A percentile compares a stretch with the other conserved stretches of the same genome.
phyloP scores from a whole-genome alignment of 2,888 invertebrate species.

The Doris montereyensis region DNA sequence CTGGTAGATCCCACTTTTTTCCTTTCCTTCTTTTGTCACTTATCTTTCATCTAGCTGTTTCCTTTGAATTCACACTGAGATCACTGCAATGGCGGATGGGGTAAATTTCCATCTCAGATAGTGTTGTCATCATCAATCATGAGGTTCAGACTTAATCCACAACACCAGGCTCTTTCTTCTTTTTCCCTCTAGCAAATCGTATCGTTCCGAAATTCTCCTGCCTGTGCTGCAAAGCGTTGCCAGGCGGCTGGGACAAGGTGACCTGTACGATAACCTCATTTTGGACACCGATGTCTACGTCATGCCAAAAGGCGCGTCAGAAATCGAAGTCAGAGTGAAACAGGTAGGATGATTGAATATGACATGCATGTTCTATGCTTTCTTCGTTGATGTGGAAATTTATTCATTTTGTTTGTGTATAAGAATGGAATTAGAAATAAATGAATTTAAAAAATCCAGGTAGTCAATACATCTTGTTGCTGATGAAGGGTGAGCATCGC shows the following conservation, averaged over 20 bases:
- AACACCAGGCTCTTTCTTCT: too few relatives aligned
- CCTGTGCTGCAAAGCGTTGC: slow-evolving; percentile 70
- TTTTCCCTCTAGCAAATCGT: slow-evolving; percentile 68
- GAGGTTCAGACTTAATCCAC: too few relatives aligned
- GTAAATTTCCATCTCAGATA: too few relatives aligned
- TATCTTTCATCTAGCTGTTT: too few relatives aligned
- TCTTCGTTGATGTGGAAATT: background rate
- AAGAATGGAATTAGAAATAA: background rate
- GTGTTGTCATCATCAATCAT: too few relatives aligned
- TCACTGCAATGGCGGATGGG: too few relatives aligned
- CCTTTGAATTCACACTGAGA: too few relatives aligned
- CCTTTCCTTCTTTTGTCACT: too few relatives aligned
- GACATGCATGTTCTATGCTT: background rate
- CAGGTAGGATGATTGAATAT: slow-evolving; percentile 66
- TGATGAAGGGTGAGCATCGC: too few relatives aligned
- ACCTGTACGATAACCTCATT: slow-evolving; percentile 69
- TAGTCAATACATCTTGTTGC: too few relatives aligned
- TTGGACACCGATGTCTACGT: slow-evolving; percentile 67
- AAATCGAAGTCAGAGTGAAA: slow-evolving; percentile 68
- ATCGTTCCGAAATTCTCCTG: slow-evolving; percentile 68
- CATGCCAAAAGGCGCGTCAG: slow-evolving; percentile 69
- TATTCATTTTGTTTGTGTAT: background rate
- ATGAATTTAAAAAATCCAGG: too few relatives aligned
- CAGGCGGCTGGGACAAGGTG: slow-evolving; percentile 66
- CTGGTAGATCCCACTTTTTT: too few relatives aligned